Evolutionary conservation across 2,113 vertebrate species (phyloP).

Genomic region (Aythya baeri): DNA sequence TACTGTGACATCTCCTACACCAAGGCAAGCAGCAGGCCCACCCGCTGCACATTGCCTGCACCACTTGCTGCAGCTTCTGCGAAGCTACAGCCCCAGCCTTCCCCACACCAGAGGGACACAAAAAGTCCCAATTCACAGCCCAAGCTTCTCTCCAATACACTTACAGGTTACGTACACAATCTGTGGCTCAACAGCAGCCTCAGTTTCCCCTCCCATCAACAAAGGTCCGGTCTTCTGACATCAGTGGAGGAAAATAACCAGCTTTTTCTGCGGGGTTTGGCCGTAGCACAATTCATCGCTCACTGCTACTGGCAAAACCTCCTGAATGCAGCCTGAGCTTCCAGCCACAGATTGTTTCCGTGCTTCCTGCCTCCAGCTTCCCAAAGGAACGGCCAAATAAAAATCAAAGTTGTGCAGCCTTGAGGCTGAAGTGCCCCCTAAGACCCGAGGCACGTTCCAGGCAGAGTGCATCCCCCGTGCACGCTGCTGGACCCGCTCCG

Average conservation of each 20-base stretch:
- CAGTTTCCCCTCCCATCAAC: constrained; percentile 44
- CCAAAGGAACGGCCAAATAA: background rate
- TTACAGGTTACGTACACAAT: background rate
- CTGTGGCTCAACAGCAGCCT: constrained; percentile 28
- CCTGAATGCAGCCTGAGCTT: constrained; percentile 51
- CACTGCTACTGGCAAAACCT: constrained; percentile 16
- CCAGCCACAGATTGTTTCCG: constrained; percentile 48
- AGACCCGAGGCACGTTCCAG: background rate
- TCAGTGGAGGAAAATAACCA: background rate
- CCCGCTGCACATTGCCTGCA: too few species aligned
- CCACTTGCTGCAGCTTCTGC: background rate
- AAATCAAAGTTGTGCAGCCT: background rate
- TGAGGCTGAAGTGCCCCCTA: background rate
- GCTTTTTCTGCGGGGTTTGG: constrained; percentile 40
- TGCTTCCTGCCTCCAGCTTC: constrained; percentile 44
- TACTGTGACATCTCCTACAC: too few species aligned
- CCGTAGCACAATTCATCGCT: constrained; percentile 36
- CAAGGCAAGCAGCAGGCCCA: too few species aligned
- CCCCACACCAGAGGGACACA: constrained; percentile 8
- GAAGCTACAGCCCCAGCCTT: background rate
- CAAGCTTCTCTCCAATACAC: background rate
- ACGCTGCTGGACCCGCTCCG: background rate
- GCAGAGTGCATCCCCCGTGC: accelerated
- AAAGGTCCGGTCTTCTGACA: constrained; percentile 39
- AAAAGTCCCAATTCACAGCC: constrained; percentile 3